Conservation (phyloP, 2,888 invertebrate species). For the Caenorhabditis sp. region DNA sequence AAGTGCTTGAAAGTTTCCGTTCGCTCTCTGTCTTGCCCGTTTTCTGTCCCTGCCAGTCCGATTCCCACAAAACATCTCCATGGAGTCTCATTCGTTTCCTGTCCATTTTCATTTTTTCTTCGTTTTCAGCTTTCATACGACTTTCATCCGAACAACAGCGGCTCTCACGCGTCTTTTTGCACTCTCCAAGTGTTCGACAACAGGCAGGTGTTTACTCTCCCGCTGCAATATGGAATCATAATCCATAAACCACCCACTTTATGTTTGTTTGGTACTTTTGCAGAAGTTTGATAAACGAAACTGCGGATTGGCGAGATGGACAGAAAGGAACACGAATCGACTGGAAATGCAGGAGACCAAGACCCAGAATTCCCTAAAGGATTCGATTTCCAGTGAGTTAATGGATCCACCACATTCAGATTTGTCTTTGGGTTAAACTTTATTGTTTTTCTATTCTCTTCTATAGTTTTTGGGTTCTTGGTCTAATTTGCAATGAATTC, state of each 20-base stretch:
- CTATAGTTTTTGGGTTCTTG: too few relatives aligned
- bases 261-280: neutral
- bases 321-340: neutral
- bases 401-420: too few relatives aligned
- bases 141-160: neutral
- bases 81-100: conserved; percentile 46
- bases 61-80: conserved; percentile 55
- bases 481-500: too few relatives aligned
- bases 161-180: neutral
- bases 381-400: conserved; percentile 5
- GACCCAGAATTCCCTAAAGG: neutral
- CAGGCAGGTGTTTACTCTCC: neutral
- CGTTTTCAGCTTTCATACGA: conserved; percentile 1
- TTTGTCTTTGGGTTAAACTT: too few relatives aligned
- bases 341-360: neutral
- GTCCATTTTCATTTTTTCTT: conserved; percentile 8
- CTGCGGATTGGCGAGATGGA: neutral
- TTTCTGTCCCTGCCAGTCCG: neutral
- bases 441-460: too few relatives aligned
- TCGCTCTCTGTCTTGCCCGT: neutral
- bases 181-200: neutral
- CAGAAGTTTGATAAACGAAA: neutral
- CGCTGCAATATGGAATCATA: neutral
- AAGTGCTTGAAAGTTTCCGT: neutral
- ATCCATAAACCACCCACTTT: neutral